Conservation (phyloP, 2,113 vertebrate species). For the Sinocyclocheilus grahami region DNA sequence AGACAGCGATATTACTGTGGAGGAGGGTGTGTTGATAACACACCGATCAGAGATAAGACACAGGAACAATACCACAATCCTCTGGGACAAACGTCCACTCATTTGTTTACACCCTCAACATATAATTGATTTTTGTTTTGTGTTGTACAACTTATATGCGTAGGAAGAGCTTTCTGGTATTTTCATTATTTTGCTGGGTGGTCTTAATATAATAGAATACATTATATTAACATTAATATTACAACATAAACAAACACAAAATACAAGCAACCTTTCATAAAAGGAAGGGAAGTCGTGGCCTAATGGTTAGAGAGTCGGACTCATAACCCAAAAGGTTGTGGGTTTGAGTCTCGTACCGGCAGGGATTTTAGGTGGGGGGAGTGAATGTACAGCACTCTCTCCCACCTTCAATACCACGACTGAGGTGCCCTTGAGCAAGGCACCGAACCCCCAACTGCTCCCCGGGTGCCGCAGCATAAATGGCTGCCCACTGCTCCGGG, state of each 20-base stretch:
- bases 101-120: constrained; percentile 33
- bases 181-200: not conserved
- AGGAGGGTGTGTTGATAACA: constrained; percentile 49
- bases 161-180: not conserved
- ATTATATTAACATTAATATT: not conserved
- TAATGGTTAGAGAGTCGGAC: too few relatives aligned
- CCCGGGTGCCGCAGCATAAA: too few relatives aligned
- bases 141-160: constrained; percentile 5
- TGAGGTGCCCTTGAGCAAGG: too few relatives aligned
- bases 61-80: constrained; percentile 12
- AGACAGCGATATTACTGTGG: constrained; percentile 40
- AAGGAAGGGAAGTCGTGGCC: too few relatives aligned
- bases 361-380: too few relatives aligned
- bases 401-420: too few relatives aligned
- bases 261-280: not conserved
- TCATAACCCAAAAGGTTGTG: too few relatives aligned
- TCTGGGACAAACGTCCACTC: not conserved
- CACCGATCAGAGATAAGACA: constrained; percentile 39
- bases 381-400: too few relatives aligned
- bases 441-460: too few relatives aligned
- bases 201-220: not conserved
- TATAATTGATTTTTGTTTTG: not conserved
- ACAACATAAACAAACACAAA: not conserved
- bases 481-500: too few relatives aligned
- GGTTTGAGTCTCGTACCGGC: too few relatives aligned